phyloP scores from a whole-genome alignment of 2,113 vertebrate species.

The Poicephalus meyeri region DNA sequence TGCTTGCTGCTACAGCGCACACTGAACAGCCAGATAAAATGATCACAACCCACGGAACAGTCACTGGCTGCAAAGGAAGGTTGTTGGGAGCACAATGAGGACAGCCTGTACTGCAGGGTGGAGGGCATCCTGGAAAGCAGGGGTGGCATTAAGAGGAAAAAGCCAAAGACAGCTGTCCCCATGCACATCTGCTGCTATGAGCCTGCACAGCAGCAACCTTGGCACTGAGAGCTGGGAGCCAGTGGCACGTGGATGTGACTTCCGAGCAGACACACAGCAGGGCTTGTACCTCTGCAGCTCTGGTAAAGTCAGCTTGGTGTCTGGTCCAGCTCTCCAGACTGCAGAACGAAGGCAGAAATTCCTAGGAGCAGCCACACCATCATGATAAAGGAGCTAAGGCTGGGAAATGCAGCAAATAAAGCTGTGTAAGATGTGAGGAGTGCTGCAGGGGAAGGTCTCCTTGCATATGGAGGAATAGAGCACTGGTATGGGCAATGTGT shows the following conservation, averaged over 20 bases:
- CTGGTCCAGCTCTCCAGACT: neutral
- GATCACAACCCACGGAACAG: neutral
- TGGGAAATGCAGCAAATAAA: neutral
- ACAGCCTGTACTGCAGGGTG: neutral
- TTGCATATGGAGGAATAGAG: accelerated
- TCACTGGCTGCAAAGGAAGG: neutral
- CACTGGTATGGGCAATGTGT: accelerated
- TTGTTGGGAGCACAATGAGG: neutral
- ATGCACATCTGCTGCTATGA: neutral
- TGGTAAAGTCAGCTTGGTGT: neutral
- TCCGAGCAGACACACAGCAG: neutral
- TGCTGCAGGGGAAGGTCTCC: neutral
- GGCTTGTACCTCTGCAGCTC: neutral
- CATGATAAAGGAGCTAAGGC: neutral
- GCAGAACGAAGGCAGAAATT: neutral
- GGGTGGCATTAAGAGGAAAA: neutral
- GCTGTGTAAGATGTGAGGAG: neutral
- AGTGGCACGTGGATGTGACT: neutral
- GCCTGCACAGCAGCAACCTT: neutral
- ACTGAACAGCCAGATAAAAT: neutral
- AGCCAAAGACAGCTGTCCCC: neutral
- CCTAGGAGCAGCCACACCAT: neutral
- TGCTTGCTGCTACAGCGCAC: neutral
- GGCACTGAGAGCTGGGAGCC: neutral
- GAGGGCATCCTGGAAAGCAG: accelerated